Evolutionary conservation across 2,888 invertebrate genomes (phyloP).

Genomic region (Caradrina kadenii): DNA sequence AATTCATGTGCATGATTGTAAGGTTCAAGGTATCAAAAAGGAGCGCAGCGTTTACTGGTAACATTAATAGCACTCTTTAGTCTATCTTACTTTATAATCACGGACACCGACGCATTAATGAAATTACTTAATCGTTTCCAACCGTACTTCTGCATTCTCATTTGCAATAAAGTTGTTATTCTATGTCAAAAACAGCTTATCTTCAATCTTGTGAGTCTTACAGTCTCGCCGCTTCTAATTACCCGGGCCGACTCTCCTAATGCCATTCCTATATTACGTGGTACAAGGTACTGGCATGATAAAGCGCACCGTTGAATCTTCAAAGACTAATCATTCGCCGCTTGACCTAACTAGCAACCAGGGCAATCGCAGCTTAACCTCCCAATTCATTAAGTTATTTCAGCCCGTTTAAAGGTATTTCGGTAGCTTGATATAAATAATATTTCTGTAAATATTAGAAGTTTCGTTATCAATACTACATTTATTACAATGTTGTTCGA

Average conservation of each 20-base stretch:
- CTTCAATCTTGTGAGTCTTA: no score
- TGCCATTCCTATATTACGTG: background rate
- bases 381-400: background rate
- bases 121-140: background rate
- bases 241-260: background rate
- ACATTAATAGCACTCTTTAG: background rate
- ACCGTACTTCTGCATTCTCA: background rate
- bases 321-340: background rate
- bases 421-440: background rate
- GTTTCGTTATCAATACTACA: background rate
- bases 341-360: background rate
- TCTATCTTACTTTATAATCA: background rate
- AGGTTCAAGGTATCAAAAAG: background rate
- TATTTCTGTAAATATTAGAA: no score
- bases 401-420: background rate
- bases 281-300: background rate
- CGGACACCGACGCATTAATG: background rate
- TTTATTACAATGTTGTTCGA: constrained; percentile 1
- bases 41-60: background rate
- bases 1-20: background rate
- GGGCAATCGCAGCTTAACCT: background rate
- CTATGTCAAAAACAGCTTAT: background rate
- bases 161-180: background rate
- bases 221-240: background rate
- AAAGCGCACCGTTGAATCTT: background rate